Percentiles rank a stretch among this genome's conserved stretches.
These are phyloP conservation scores for Heliconius himera DNA, from an alignment of 1,140 invertebrate genomes.

Conservation along the genomic window DNA sequence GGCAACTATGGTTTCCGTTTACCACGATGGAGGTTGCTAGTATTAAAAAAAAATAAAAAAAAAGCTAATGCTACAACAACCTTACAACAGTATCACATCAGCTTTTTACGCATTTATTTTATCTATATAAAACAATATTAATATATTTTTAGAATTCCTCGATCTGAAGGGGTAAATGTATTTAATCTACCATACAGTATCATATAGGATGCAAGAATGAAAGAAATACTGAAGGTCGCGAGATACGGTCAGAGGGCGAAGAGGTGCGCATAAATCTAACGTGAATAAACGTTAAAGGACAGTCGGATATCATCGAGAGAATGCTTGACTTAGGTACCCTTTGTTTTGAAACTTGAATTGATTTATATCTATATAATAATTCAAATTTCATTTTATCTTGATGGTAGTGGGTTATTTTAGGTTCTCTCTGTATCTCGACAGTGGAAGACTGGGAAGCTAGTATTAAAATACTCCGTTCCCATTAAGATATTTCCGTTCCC, in stretches of 20 bases:
- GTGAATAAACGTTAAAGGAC: constrained; percentile 2
- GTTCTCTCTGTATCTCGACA: no score
- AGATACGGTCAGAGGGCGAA: constrained; percentile 7
- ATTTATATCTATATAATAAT: background rate
- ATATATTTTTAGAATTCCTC: background rate
- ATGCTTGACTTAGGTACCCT: background rate
- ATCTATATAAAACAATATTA: no score
- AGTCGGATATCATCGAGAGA: background rate
- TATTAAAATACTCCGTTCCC: no score
- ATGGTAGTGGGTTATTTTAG: background rate
- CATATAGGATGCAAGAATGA: background rate
- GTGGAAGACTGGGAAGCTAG: no score
- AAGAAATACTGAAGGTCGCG: constrained; percentile 3
- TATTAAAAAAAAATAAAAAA: no score
- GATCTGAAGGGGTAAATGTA: background rate
- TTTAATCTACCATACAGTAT: background rate
- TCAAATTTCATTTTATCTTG: background rate
- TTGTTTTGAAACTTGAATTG: background rate
- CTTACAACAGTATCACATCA: no score
- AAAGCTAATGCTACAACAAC: no score
- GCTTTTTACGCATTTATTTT: no score
- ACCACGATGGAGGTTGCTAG: no score
- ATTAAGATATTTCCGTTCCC: no score
- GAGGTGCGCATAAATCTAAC: constrained; percentile 2
- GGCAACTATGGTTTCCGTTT: no score